Base-by-base conservation (phyloP, 1,140 invertebrate species). In the Trichonephila inaurata region DNA sequence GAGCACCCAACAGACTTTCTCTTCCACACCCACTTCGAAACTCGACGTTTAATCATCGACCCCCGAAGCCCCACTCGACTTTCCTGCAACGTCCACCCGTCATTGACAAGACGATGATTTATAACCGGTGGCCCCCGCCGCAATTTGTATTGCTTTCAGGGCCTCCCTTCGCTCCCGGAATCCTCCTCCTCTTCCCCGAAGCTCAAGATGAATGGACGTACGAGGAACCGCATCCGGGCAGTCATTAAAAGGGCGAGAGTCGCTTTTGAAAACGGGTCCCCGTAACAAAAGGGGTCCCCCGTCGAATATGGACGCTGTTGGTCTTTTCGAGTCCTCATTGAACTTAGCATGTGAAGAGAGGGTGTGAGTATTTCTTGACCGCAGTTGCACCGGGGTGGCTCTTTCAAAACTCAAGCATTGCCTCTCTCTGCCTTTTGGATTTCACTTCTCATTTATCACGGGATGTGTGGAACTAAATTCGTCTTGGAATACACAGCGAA, bases 41-140 rank as follows among this genome's bases (percentile, higher is more conserved):
- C 82, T 69, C 91, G 89, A 87, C 91, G 92, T 93, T 93, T 93
- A 88, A 93, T 93, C 92, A 89, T 93, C 64, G 92, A 93, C 86
- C 86, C 81, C 83, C 86, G 66, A 44, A 86, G 18, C 64, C 69
- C 85, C 69, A 81, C 82, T 61, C 82, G 81, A 92, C 91, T 87
- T 85, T 62, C 44, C 69, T 82, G 66, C 62, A 64, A 60, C 92
- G 85, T 89, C 92, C 92, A 93, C 85, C 92, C 85, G 85, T 58
- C 92, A 93, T 89, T 93, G 92, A 93, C 92, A 93, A 92, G 92
- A 89, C 92, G 92, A 93, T 93, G 92, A 93, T 93, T 93, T 93
- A 93, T 93, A 93, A 82, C 92, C 92, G 62, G 85, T 89, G 86
- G 86, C 69, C 92, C 92, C 92, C 85, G 92, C 92, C 92, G 92